A percentile compares a stretch with the other conserved stretches of the same genome.
These are phyloP conservation scores for Cyaniris semiargus DNA, from an alignment of 2,888 invertebrate species.

Conservation along the genomic window DNA sequence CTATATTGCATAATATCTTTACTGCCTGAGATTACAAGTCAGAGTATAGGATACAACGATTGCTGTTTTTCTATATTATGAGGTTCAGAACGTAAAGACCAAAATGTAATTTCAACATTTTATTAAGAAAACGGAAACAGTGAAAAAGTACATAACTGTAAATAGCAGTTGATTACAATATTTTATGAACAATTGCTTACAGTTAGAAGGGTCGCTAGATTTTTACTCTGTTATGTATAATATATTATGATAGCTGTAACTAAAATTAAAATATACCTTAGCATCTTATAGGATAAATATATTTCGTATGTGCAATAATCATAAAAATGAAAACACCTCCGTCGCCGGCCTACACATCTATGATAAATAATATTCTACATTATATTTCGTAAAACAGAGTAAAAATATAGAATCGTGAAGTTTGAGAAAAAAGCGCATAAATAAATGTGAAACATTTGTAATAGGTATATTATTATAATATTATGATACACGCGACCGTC, in stretches of 20 bases:
- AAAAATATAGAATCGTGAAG: slow-evolving; percentile 63
- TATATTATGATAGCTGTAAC: slow-evolving; percentile 28
- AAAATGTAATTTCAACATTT: slow-evolving; percentile 72
- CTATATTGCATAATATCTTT: no score
- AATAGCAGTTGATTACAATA: slow-evolving; percentile 76
- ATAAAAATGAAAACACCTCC: slow-evolving; percentile 8
- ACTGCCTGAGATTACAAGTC: no score
- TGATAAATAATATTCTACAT: slow-evolving; percentile 30
- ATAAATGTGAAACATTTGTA: slow-evolving; percentile 57
- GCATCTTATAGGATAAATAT: slow-evolving; percentile 22
- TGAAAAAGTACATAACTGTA: slow-evolving; percentile 81
- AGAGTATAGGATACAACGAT: background rate
- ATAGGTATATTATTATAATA: slow-evolving; percentile 55
- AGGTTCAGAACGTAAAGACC: slow-evolving; percentile 6
- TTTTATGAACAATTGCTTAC: slow-evolving; percentile 73
- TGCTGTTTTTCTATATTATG: background rate
- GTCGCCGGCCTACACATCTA: slow-evolving; percentile 1
- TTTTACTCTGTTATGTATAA: slow-evolving; percentile 63
- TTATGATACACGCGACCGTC: slow-evolving; percentile 61
- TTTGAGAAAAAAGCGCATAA: slow-evolving; percentile 73
- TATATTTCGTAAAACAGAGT: slow-evolving; percentile 52
- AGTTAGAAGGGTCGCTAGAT: slow-evolving; percentile 59
- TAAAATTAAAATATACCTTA: slow-evolving; percentile 31
- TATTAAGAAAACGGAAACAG: slow-evolving; percentile 81
- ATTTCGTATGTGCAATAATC: slow-evolving; percentile 22